A percentile compares a stretch with the other conserved stretches of the same genome.
These are phyloP conservation scores for Xylocampa areola DNA, from an alignment of 2,888 invertebrate species.

Conservation along the genomic window DNA sequence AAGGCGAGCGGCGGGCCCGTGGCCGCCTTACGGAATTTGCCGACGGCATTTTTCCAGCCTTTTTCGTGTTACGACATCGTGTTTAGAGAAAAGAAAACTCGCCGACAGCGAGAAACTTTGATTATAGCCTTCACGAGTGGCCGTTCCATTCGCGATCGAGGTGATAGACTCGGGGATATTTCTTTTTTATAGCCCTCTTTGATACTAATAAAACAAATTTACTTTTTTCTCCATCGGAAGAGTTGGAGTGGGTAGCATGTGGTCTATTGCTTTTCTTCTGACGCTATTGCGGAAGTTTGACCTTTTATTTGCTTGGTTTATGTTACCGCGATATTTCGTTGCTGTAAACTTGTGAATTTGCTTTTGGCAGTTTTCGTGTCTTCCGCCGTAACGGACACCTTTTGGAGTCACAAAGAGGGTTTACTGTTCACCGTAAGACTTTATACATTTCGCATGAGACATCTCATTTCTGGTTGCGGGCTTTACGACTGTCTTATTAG, in stretches of 20 bases:
- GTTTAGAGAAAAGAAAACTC: slow-evolving; percentile 88
- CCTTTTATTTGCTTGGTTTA: slow-evolving; percentile 74
- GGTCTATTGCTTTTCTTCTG: slow-evolving; percentile 76
- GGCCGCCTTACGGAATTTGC: slow-evolving; percentile 79
- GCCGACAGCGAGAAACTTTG: slow-evolving; percentile 87
- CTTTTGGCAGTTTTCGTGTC: slow-evolving; percentile 67
- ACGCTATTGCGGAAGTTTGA: slow-evolving; percentile 77
- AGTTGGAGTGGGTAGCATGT: slow-evolving; percentile 80
- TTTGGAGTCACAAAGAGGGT: slow-evolving; percentile 70
- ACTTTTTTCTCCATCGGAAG: slow-evolving; percentile 79
- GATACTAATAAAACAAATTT: slow-evolving; percentile 88
- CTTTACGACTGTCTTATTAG: slow-evolving; percentile 80
- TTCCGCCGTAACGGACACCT: slow-evolving; percentile 60
- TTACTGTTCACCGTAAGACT: slow-evolving; percentile 74
- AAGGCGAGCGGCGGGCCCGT: slow-evolving; percentile 67
- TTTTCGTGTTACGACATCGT: slow-evolving; percentile 88
- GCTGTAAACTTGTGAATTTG: slow-evolving; percentile 71
- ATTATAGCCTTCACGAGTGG: slow-evolving; percentile 88
- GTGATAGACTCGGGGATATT: slow-evolving; percentile 86
- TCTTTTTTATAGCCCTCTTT: slow-evolving; percentile 87
- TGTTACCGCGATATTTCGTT: slow-evolving; percentile 65
- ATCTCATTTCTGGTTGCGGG: slow-evolving; percentile 70
- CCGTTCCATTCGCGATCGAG: slow-evolving; percentile 83
- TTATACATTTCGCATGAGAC: slow-evolving; percentile 76
- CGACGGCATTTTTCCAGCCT: slow-evolving; percentile 86